Conservation (phyloP, 1,140 invertebrate species). For the Drosophila willistoni region DNA sequence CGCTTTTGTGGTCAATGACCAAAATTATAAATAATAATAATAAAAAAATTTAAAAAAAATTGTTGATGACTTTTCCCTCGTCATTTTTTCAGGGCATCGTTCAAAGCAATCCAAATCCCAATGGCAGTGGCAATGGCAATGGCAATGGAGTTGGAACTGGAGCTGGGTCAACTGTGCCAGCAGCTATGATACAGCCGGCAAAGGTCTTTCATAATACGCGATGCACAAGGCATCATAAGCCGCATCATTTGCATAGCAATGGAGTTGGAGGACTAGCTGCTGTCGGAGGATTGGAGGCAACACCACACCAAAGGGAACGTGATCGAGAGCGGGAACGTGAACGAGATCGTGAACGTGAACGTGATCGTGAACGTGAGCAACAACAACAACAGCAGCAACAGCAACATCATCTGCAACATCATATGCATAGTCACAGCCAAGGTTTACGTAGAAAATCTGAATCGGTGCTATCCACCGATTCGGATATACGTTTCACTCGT, state of each 20-base stretch:
- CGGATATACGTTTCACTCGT: slow-evolving; percentile 92
- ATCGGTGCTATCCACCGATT: slow-evolving; percentile 92
- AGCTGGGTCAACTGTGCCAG: slow-evolving; percentile 15
- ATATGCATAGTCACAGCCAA: slow-evolving; percentile 66
- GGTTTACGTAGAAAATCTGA: slow-evolving; percentile 85
- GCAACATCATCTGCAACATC: slow-evolving; percentile 52
- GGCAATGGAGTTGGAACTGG: slow-evolving; percentile 22
- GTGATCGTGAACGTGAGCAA: slow-evolving; percentile 30
- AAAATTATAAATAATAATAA: slow-evolving; percentile 29
- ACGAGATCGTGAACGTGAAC: slow-evolving; percentile 19
- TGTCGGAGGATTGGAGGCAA: slow-evolving; percentile 31
- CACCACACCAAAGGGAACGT: slow-evolving; percentile 34
- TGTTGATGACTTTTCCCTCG: slow-evolving; percentile 22
- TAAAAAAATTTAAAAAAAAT: neutral
- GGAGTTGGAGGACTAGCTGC: slow-evolving; percentile 19
- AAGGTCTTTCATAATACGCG: slow-evolving; percentile 80
- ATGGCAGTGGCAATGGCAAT: slow-evolving; percentile 42
- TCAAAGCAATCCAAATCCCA: slow-evolving; percentile 73
- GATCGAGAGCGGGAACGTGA: slow-evolving; percentile 31
- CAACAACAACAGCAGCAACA: slow-evolving; percentile 9
- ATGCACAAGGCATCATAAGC: slow-evolving; percentile 77
- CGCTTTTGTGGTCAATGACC: slow-evolving; percentile 72
- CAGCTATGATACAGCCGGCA: slow-evolving; percentile 43
- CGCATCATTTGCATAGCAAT: slow-evolving; percentile 61
- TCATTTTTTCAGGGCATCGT: slow-evolving; percentile 58